These are phyloP conservation scores for Polyergus mexicanus DNA, from an alignment of 1,140 invertebrate species.

Conservation along the genomic window DNA sequence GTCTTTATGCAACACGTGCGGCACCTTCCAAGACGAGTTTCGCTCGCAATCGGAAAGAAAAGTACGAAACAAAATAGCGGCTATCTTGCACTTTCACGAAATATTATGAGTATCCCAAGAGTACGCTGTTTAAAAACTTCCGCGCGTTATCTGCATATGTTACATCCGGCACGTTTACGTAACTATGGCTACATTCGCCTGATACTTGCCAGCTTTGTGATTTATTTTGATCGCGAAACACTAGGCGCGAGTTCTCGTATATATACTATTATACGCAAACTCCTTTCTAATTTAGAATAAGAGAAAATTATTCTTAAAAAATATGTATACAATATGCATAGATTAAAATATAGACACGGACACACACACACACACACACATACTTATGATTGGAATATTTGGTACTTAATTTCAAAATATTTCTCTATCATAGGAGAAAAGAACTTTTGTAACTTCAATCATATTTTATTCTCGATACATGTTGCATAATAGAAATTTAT, in stretches of 20 bases:
- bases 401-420: not conserved
- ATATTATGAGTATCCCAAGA: constrained; percentile 33
- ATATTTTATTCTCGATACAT: not conserved
- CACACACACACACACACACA: too few species aligned
- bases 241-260: not conserved
- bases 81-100: constrained; percentile 35
- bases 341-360: not conserved
- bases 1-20: constrained; percentile 28
- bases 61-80: constrained; percentile 45
- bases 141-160: constrained; percentile 43
- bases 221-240: constrained; percentile 23
- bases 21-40: constrained; percentile 19
- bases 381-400: not conserved
- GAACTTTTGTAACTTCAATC: not conserved
- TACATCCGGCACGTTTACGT: constrained; percentile 12
- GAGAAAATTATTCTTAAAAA: not conserved
- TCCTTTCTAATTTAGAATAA: not conserved
- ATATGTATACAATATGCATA: not conserved
- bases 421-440: not conserved
- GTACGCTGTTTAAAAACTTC: constrained; percentile 47
- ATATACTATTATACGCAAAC: not conserved
- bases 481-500: not conserved
- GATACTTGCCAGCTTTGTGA: constrained; percentile 31
- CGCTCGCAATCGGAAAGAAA: constrained; percentile 37
- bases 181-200: constrained; percentile 21